Base-by-base conservation (phyloP, 2,113 vertebrate species). In the Canis aureus region DNA sequence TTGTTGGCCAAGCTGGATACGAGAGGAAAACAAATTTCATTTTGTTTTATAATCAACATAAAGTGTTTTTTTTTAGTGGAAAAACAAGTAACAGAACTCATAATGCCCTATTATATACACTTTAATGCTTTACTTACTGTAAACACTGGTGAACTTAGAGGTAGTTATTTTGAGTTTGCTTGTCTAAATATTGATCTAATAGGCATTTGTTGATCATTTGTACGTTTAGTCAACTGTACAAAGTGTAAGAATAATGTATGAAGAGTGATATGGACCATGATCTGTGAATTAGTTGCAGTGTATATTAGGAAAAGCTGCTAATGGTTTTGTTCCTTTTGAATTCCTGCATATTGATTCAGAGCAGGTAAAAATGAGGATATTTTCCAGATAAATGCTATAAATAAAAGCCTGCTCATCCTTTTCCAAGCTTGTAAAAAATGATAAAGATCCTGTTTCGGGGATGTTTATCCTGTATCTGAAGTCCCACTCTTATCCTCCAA, bases 151-250 rank as follows among this genome's bases (percentile, higher is more conserved):
- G 19, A 87, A 66, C 12, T 69, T 7, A 74, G 35, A 87, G 66
- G 69, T 19, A 22, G 64, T 84, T 92, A 81, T 78, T 90, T 93
- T 86, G 73, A 13, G 60, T 86, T 95, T 60, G 35, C 64, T 96
- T 89, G 66, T 94, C 55, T 95, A 98, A 90, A 94, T 96, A 91
- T 91, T 89, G 51, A 94, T 12, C 22, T 71, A 55, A 23, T 32
- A 85, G 35, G 20, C 55, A 79, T 81, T 91, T 57, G 59, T 57
- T 91, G 80, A 93, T 95, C 71, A 67, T 96, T 66, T 1, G 11
- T 89, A 55, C 57, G 32, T 82, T 96, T 92, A 60, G 64, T 66
- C 53, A 92, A 49, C 57, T 13, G 15, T 38, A 8, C 22, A 6
- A 92, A 97, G 85, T 55, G 5, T 67, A 53, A 69, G 67, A 69